phyloP scores from a whole-genome alignment of 2,888 invertebrate species.

The Apoda limacodes region DNA sequence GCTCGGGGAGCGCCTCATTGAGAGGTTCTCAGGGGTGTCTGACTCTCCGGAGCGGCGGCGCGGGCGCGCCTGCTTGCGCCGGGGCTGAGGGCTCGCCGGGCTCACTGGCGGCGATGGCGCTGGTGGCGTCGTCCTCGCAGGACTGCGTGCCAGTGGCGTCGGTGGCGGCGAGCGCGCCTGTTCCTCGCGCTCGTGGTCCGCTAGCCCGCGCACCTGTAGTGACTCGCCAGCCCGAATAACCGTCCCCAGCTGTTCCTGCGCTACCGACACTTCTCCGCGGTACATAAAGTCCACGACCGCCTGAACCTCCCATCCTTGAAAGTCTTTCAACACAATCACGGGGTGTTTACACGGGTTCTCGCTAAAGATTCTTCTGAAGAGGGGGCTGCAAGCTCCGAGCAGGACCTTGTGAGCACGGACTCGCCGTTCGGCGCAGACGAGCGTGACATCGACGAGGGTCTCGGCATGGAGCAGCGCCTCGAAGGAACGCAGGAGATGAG shows the following conservation, averaged over 20 bases:
- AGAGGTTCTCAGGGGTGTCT: slow-evolving; percentile 71
- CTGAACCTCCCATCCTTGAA: slow-evolving; percentile 89
- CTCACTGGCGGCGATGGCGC: slow-evolving; percentile 59
- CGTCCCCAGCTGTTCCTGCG: slow-evolving; percentile 84
- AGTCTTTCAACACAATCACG: slow-evolving; percentile 91
- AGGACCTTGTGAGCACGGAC: slow-evolving; percentile 93
- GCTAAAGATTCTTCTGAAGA: slow-evolving; percentile 88
- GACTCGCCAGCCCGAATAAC: slow-evolving; percentile 91
- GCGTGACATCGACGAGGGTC: slow-evolving; percentile 89
- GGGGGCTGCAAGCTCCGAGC: slow-evolving; percentile 88
- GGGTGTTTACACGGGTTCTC: slow-evolving; percentile 95
- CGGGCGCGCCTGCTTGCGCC: slow-evolving; percentile 88
- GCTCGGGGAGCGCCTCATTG: slow-evolving; percentile 66
- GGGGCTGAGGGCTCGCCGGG: slow-evolving; percentile 83
- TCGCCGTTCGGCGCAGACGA: slow-evolving; percentile 87
- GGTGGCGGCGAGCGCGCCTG: slow-evolving; percentile 46
- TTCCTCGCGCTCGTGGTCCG: slow-evolving; percentile 72
- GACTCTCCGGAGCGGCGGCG: slow-evolving; percentile 84
- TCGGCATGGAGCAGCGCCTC: slow-evolving; percentile 90
- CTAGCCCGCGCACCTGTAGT: slow-evolving; percentile 84
- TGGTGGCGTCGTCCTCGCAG: slow-evolving; percentile 50
- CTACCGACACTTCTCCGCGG: slow-evolving; percentile 90
- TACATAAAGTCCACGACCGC: slow-evolving; percentile 95
- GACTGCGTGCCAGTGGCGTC: slow-evolving; percentile 52
- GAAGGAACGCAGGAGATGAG: slow-evolving; percentile 88